phyloP scores from a whole-genome alignment of 1,140 invertebrate genomes.

The Brachionus paranguensis region DNA sequence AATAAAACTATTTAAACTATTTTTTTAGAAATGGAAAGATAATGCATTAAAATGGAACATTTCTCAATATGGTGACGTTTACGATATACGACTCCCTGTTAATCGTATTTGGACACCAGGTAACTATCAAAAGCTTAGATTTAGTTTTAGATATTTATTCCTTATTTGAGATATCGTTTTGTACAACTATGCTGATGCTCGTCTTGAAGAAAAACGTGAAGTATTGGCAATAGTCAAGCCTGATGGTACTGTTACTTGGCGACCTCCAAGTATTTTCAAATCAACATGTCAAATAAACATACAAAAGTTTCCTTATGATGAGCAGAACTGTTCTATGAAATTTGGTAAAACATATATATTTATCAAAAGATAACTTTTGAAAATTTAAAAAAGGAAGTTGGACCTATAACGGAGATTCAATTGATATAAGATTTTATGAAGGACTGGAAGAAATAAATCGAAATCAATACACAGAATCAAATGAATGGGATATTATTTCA shows the following conservation, averaged over 20 bases:
- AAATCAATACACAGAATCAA: conserved; percentile 52
- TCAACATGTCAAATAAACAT: conserved; percentile 83
- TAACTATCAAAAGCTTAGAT: not conserved
- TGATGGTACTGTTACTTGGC: conserved; percentile 92
- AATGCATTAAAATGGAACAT: conserved; percentile 21
- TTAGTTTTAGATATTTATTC: not conserved
- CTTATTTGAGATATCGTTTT: not conserved
- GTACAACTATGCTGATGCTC: conserved; percentile 46
- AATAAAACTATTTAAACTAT: not conserved
- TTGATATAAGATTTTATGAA: conserved; percentile 50
- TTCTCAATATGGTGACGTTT: conserved; percentile 20
- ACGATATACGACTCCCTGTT: conserved; percentile 31
- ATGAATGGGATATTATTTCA: conserved; percentile 54
- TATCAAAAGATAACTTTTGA: too few relatives aligned
- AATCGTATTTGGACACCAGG: conserved; percentile 35
- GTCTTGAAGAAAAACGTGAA: conserved; percentile 52
- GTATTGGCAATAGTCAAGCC: conserved; percentile 58
- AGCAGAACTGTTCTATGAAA: conserved; percentile 52
- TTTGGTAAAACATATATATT: conserved; percentile 44
- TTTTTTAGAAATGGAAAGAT: conserved; percentile 35
- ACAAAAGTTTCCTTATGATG: conserved; percentile 54
- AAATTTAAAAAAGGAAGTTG: conserved; percentile 44
- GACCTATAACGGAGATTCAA: conserved; percentile 54
- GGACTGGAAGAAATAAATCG: conserved; percentile 48
- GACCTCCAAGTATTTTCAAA: conserved; percentile 96